phyloP scores from a whole-genome alignment of 2,888 invertebrate species.

The Horisme vitalbata region DNA sequence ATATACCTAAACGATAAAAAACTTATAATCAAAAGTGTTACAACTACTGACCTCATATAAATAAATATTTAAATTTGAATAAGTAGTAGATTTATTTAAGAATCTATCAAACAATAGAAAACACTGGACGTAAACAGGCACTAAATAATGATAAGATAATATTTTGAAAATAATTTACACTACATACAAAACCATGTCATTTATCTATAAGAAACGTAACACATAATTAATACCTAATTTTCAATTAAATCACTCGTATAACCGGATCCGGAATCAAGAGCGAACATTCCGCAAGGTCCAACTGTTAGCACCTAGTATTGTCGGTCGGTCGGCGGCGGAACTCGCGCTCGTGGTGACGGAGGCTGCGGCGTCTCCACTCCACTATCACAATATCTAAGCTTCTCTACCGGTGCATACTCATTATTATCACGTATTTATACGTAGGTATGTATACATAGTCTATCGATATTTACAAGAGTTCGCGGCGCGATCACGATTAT shows the following conservation, averaged over 20 bases:
- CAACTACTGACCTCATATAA: slow-evolving; percentile 75
- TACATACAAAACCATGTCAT: slow-evolving; percentile 72
- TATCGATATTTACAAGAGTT: slow-evolving; percentile 73
- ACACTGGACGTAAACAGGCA: slow-evolving; percentile 75
- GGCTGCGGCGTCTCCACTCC: slow-evolving; percentile 60
- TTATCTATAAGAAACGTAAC: slow-evolving; percentile 73
- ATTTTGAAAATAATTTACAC: slow-evolving; percentile 74
- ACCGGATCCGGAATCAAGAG: slow-evolving; percentile 69
- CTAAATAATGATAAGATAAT: slow-evolving; percentile 63
- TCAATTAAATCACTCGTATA: slow-evolving; percentile 68
- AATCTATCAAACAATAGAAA: slow-evolving; percentile 70
- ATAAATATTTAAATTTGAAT: slow-evolving; percentile 75
- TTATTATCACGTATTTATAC: slow-evolving; percentile 79
- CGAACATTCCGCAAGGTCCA: slow-evolving; percentile 76
- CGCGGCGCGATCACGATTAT: slow-evolving; percentile 68
- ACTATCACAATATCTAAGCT: slow-evolving; percentile 80
- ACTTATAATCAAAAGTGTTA: slow-evolving; percentile 61
- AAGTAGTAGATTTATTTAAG: slow-evolving; percentile 53
- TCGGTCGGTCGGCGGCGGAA: slow-evolving; percentile 67
- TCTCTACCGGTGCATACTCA: slow-evolving; percentile 79
- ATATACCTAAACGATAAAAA: slow-evolving; percentile 49
- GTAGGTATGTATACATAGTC: slow-evolving; percentile 68
- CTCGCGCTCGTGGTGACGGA: slow-evolving; percentile 27
- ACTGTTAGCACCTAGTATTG: slow-evolving; percentile 82
- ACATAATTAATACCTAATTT: slow-evolving; percentile 69